Percentiles rank a stretch among this genome's conserved stretches.
phyloP scores from a whole-genome alignment of 2,797 vertebrate species.

The Poeciliopsis gracilis region DNA sequence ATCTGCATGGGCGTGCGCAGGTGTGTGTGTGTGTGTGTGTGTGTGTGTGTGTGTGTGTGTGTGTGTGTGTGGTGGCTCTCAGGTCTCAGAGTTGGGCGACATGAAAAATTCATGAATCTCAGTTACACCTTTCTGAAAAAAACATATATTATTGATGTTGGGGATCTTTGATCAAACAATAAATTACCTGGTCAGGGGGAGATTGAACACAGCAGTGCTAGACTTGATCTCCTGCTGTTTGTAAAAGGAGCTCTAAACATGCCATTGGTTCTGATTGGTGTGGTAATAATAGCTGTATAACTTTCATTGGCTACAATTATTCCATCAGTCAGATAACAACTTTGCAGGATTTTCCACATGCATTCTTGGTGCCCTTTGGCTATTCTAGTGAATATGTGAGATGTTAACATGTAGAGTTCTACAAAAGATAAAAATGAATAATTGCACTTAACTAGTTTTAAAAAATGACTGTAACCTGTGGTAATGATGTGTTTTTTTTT shows the following conservation, averaged over 20 bases:
- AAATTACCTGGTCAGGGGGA: conserved; percentile 59
- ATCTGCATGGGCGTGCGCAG: conserved; percentile 9
- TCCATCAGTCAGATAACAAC: neutral
- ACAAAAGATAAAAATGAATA: neutral
- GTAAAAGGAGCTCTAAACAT: neutral
- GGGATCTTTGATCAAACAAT: conserved; percentile 81
- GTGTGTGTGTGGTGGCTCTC: conserved; percentile 41
- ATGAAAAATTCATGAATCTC: conserved; percentile 76
- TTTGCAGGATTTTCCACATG: neutral
- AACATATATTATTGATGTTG: conserved; percentile 77
- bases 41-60: neutral
- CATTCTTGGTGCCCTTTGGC: neutral
- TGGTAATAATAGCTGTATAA: neutral
- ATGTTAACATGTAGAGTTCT: neutral
- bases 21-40: neutral
- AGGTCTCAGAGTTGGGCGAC: conserved; percentile 56
- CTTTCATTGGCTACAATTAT: conserved; percentile 1
- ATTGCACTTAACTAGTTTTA: neutral
- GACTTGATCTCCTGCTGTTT: conserved; percentile 14
- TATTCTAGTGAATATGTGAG: neutral
- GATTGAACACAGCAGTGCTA: conserved; percentile 51
- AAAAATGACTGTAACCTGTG: neutral
- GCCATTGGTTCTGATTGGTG: conserved; percentile 5
- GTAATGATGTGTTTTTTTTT: neutral
- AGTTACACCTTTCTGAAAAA: conserved; percentile 68